These are phyloP conservation scores for Ligdia adustata DNA, from an alignment of 2,888 invertebrate genomes.

Conservation along the genomic window DNA sequence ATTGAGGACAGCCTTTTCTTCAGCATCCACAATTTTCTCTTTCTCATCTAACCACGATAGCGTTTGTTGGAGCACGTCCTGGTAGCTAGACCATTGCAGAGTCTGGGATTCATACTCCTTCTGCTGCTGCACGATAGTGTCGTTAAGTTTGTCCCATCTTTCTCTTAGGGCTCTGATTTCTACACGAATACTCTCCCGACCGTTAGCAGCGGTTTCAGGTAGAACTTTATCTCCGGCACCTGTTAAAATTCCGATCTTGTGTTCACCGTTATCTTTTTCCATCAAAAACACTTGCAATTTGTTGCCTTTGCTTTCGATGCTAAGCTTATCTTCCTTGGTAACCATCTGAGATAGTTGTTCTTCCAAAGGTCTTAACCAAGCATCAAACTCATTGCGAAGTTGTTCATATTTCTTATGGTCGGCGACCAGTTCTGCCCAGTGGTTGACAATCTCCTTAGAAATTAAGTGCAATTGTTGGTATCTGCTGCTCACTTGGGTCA, in stretches of 20 bases:
- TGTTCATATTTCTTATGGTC: constrained; percentile 92
- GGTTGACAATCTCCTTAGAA: constrained; percentile 93
- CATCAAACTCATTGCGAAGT: constrained; percentile 88
- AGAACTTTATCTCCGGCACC: constrained; percentile 94
- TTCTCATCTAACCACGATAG: constrained; percentile 93
- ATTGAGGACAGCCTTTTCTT: constrained; percentile 88
- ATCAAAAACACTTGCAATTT: constrained; percentile 88
- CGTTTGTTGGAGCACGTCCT: constrained; percentile 92
- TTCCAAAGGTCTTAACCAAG: constrained; percentile 92
- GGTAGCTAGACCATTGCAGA: constrained; percentile 92
- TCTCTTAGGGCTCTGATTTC: constrained; percentile 92
- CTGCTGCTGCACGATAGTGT: constrained; percentile 92
- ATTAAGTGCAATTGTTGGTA: constrained; percentile 92
- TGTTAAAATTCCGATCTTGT: constrained; percentile 89
- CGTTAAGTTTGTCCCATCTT: constrained; percentile 94
- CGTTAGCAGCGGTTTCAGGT: constrained; percentile 95
- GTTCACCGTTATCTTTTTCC: constrained; percentile 93
- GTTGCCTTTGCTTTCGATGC: constrained; percentile 86
- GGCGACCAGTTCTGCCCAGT: constrained; percentile 92
- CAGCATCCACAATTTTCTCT: constrained; percentile 89
- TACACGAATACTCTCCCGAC: constrained; percentile 94
- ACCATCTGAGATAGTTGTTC: constrained; percentile 85
- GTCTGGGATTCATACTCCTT: constrained; percentile 93
- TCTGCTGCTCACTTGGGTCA: constrained; percentile 94
- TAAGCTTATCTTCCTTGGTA: constrained; percentile 86